These are phyloP conservation scores for Philonicus albiceps DNA, from an alignment of 2,888 invertebrate genomes.

Conservation along the genomic window DNA sequence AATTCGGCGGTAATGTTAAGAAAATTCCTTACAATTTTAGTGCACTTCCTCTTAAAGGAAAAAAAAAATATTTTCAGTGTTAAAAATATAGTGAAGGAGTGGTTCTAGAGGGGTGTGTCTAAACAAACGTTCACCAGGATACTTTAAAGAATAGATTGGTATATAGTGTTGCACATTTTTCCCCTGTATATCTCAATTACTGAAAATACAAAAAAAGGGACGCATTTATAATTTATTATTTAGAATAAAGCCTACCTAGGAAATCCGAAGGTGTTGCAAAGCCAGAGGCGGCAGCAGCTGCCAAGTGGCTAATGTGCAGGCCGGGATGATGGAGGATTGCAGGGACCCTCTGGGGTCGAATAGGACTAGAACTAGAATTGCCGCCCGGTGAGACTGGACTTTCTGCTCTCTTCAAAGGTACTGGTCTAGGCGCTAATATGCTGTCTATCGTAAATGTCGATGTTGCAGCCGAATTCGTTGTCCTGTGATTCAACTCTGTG, in stretches of 20 bases:
- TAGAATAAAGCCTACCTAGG: constrained; percentile 68
- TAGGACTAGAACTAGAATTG: constrained; percentile 62
- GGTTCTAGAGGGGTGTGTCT: too few relatives aligned
- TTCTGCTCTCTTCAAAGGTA: constrained; percentile 55
- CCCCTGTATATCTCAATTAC: neutral
- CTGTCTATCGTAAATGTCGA: constrained; percentile 87
- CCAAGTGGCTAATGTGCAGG: constrained; percentile 70
- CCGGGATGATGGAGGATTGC: constrained; percentile 66
- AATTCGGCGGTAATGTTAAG: too few relatives aligned
- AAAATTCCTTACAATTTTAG: too few relatives aligned
- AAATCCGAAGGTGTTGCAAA: constrained; percentile 80
- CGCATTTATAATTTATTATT: neutral
- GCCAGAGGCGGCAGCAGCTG: constrained; percentile 69
- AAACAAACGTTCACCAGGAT: too few relatives aligned
- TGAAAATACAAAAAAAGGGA: neutral
- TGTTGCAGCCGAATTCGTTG: constrained; percentile 54
- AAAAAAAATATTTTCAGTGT: too few relatives aligned
- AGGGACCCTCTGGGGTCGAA: constrained; percentile 62
- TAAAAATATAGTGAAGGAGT: too few relatives aligned
- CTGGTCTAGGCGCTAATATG: constrained; percentile 73
- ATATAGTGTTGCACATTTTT: too few relatives aligned
- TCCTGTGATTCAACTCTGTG: constrained; percentile 33
- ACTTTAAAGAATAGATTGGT: too few relatives aligned
- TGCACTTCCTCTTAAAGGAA: too few relatives aligned
- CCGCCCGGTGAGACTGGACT: constrained; percentile 59